Conservation (phyloP, 1,140 invertebrate species). For the Drosophila novamexicana region DNA sequence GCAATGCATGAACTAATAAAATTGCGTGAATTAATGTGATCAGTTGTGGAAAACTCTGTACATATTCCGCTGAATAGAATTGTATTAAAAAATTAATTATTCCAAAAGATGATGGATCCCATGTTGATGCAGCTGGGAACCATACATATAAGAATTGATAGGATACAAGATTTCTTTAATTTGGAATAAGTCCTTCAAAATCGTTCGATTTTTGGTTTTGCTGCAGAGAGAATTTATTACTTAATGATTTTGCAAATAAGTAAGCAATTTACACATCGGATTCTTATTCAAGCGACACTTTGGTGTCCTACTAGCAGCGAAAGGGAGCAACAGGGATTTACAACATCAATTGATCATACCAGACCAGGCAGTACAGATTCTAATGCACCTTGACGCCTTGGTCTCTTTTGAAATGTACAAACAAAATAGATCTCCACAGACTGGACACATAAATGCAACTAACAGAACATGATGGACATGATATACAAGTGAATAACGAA, state of each 20-base stretch:
- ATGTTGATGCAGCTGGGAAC: not conserved
- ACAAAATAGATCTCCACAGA: constrained; percentile 44
- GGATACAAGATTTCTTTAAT: no score
- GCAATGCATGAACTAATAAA: constrained; percentile 11
- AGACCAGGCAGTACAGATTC: constrained; percentile 18
- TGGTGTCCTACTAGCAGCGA: constrained; percentile 16
- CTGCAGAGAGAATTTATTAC: constrained; percentile 34
- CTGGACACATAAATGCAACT: constrained; percentile 58
- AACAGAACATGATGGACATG: constrained; percentile 13
- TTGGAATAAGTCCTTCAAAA: not conserved
- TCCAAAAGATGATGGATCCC: not conserved
- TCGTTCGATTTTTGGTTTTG: not conserved
- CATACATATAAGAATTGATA: no score
- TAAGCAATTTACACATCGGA: constrained; percentile 31
- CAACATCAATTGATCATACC: constrained; percentile 34
- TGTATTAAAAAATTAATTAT: no score
- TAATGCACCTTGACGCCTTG: constrained; percentile 9
- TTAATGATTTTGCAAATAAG: not conserved
- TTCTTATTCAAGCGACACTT: constrained; percentile 18
- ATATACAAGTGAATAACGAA: not conserved
- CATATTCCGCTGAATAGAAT: not conserved
- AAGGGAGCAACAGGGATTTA: constrained; percentile 28
- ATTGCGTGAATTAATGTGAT: constrained; percentile 44
- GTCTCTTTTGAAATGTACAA: constrained; percentile 38
- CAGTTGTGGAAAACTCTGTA: constrained; percentile 51